A percentile compares a stretch with the other conserved stretches of the same genome.
These are phyloP conservation scores for Pedetes capensis DNA, from an alignment of 2,113 vertebrate species.

Conservation along the genomic window DNA sequence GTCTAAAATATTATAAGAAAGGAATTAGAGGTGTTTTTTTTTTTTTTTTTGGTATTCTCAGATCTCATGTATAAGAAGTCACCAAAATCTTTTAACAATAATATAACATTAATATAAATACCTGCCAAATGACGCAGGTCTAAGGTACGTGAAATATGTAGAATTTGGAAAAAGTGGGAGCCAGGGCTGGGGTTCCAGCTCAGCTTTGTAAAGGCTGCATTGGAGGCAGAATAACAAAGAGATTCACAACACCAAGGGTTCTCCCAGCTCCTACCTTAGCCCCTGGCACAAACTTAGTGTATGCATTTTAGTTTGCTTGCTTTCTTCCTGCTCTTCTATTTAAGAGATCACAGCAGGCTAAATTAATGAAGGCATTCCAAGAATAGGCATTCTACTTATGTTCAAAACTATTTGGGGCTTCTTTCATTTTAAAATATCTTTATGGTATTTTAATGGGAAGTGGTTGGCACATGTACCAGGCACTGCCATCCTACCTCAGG, in stretches of 20 bases:
- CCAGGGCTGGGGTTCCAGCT: accelerated
- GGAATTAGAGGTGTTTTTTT: neutral
- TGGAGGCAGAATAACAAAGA: neutral
- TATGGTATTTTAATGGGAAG: neutral
- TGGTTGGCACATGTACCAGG: neutral
- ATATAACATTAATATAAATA: neutral
- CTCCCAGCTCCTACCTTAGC: too few species aligned
- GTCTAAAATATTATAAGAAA: neutral
- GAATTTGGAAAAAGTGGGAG: neutral
- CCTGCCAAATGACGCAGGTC: neutral
- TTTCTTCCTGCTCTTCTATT: neutral
- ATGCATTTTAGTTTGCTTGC: neutral
- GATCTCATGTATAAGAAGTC: neutral
- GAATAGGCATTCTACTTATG: neutral
- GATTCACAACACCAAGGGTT: neutral
- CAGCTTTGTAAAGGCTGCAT: neutral
- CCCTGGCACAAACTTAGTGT: neutral
- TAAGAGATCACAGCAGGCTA: neutral
- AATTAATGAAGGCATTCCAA: neutral
- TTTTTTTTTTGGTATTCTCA: neutral
- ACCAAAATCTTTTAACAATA: neutral
- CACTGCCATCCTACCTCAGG: neutral
- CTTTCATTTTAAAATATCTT: neutral
- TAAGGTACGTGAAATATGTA: neutral
- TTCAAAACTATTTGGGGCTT: neutral